These are phyloP conservation scores for Smithornis capensis DNA, from an alignment of 2,113 vertebrate genomes.

Conservation along the genomic window DNA sequence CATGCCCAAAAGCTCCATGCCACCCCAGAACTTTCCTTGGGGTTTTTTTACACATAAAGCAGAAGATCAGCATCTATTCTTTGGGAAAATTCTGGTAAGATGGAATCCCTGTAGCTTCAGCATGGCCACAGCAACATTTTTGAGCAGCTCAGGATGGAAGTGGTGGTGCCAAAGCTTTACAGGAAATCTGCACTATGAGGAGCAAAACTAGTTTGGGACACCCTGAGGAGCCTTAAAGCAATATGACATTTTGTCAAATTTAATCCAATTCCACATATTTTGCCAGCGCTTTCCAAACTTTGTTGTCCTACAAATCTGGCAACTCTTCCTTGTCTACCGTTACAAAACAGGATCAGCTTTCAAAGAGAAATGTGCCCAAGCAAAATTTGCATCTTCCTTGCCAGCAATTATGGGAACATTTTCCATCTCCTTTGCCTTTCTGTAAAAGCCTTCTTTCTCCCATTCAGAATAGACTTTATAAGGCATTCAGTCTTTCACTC, in stretches of 20 bases:
- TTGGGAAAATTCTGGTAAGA: neutral
- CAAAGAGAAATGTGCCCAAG: constrained; percentile 49
- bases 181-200: neutral
- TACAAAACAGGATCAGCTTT: constrained; percentile 60
- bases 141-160: neutral
- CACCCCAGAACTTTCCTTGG: neutral
- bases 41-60: neutral
- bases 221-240: constrained; percentile 47
- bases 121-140: neutral
- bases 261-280: constrained; percentile 62
- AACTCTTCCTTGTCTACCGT: constrained; percentile 45
- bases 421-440: constrained; percentile 42
- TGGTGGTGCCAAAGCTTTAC: neutral
- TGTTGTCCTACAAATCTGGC: constrained; percentile 52
- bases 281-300: constrained; percentile 40
- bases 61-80: neutral
- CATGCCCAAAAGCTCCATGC: fast-evolving
- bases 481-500: neutral
- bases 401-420: constrained; percentile 34
- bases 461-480: neutral
- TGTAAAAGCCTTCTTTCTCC: neutral
- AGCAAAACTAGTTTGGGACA: constrained; percentile 39
- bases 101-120: neutral
- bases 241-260: constrained; percentile 61
- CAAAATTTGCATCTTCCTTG: constrained; percentile 42